Evolutionary conservation across 2,888 invertebrate genomes (phyloP).

Genomic region (Ennomos erosarius): DNA sequence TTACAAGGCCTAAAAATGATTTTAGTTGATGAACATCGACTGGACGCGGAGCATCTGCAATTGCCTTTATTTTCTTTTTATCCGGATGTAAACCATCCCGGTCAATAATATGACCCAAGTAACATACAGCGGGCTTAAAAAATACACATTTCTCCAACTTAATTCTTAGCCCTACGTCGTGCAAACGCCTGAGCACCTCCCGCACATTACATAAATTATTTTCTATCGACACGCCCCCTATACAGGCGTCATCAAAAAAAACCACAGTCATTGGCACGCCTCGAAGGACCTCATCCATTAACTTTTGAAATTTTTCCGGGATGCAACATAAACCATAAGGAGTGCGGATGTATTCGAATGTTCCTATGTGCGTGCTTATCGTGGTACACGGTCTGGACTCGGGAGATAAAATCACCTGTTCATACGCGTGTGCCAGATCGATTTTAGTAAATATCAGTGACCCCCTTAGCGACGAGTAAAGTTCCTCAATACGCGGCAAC

Average conservation of each 20-base stretch:
- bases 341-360: no score
- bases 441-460: no score
- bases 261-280: slow-evolving; percentile 37
- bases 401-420: no score
- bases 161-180: slow-evolving; percentile 23
- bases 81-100: slow-evolving; percentile 40
- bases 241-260: slow-evolving; percentile 42
- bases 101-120: slow-evolving; percentile 38
- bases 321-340: no score
- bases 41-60: slow-evolving; percentile 27
- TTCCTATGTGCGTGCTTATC: no score
- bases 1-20: slow-evolving; percentile 38
- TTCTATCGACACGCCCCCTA: slow-evolving; percentile 15
- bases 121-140: slow-evolving; percentile 37
- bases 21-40: slow-evolving; percentile 32
- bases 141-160: slow-evolving; percentile 36
- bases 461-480: no score
- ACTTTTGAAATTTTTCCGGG: no score
- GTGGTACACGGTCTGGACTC: no score
- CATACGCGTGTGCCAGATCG: no score
- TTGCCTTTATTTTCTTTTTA: slow-evolving; percentile 34
- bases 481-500: no score
- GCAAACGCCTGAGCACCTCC: slow-evolving; percentile 35
- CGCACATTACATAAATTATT: slow-evolving; percentile 32
- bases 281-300: slow-evolving; percentile 10